These are phyloP conservation scores for Rutpela maculata DNA, from an alignment of 2,888 invertebrate species.

Conservation along the genomic window DNA sequence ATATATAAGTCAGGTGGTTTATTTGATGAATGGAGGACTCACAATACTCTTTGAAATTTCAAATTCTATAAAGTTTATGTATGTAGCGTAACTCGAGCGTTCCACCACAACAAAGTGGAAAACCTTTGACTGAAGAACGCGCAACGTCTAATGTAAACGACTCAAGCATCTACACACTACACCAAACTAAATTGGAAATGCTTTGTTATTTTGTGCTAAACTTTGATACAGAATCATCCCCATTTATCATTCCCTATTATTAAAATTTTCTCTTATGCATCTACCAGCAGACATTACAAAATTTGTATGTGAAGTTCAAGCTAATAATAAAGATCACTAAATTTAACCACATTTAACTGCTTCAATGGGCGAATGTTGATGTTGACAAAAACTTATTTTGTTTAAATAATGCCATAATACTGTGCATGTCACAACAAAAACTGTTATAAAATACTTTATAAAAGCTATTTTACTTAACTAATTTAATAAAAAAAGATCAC, in stretches of 20 bases:
- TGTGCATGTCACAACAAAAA: no score
- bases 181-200: conserved; percentile 61
- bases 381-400: not conserved
- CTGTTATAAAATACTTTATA: no score
- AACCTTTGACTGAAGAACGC: conserved; percentile 63
- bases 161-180: conserved; percentile 61
- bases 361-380: not conserved
- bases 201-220: conserved; percentile 61
- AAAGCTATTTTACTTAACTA: no score
- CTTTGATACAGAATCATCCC: conserved; percentile 59
- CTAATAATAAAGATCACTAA: not conserved
- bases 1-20: conserved; percentile 53
- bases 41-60: conserved; percentile 62
- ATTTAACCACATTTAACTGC: not conserved
- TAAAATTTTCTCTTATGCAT: conserved; percentile 26
- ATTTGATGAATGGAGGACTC: conserved; percentile 57
- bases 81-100: conserved; percentile 58
- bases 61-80: conserved; percentile 63
- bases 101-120: conserved; percentile 62
- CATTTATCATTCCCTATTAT: conserved; percentile 50
- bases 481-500: no score
- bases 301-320: not conserved
- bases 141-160: conserved; percentile 64
- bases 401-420: no score
- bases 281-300: not conserved